Evolutionary conservation across 37 sponge, comb jelly and placozoan species (phyloP).

Genomic region (Agelas oroides): DNA sequence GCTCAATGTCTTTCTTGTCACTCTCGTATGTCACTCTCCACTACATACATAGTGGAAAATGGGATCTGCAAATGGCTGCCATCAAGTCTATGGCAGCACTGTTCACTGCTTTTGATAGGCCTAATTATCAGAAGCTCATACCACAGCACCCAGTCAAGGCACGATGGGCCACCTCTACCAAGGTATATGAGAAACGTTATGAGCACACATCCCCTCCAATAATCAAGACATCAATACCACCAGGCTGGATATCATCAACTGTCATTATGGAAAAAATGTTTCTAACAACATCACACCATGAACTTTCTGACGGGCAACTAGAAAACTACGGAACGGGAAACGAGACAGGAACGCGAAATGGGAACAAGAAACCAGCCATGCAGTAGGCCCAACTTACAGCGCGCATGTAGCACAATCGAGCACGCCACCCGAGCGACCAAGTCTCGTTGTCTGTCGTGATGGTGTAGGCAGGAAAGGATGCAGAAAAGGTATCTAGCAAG

Average conservation of each 20-base stretch:
- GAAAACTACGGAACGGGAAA: neutral
- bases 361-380: too few relatives aligned
- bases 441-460: too few relatives aligned
- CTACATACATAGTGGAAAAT: slow-evolving; percentile 34
- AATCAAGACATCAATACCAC: neutral
- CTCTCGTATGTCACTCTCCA: slow-evolving; percentile 21
- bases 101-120: slow-evolving; percentile 40
- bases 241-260: neutral
- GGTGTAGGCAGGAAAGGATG: too few relatives aligned
- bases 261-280: slow-evolving; percentile 35
- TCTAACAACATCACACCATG: slow-evolving; percentile 26
- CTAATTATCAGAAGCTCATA: slow-evolving; percentile 20
- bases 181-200: slow-evolving; percentile 25
- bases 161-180: slow-evolving; percentile 22
- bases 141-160: slow-evolving; percentile 35
- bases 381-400: too few relatives aligned
- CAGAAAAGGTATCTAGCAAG: too few relatives aligned
- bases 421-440: too few relatives aligned
- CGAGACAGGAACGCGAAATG: too few relatives aligned
- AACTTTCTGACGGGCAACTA: neutral
- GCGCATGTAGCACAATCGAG: too few relatives aligned
- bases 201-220: neutral
- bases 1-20: slow-evolving; percentile 13
- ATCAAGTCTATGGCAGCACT: slow-evolving; percentile 27
- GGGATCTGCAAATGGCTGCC: slow-evolving; percentile 38